Conservation (phyloP, 2,113 vertebrate genomes). For the Silurus asotus region DNA sequence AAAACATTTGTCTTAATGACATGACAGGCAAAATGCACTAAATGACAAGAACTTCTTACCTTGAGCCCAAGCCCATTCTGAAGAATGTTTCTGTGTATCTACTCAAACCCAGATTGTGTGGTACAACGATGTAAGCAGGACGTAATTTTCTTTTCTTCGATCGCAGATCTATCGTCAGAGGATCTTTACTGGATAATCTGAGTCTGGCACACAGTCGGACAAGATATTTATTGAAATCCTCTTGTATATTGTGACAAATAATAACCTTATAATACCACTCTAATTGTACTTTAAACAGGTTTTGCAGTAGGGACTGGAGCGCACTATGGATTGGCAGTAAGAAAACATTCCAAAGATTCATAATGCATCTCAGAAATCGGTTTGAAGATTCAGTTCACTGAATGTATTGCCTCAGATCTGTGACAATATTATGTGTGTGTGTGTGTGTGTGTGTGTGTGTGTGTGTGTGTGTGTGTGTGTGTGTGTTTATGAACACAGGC, state of each 20-base stretch:
- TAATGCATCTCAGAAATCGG: conserved; percentile 17
- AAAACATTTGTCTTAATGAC: not conserved
- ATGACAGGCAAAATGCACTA: not conserved
- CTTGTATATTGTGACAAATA: not conserved
- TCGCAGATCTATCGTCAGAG: not conserved
- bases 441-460: conserved; percentile 14
- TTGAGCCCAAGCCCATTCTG: not conserved
- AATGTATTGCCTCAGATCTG: conserved; percentile 11
- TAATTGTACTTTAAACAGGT: not conserved
- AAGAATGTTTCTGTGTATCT: not conserved
- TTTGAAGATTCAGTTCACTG: conserved; percentile 3
- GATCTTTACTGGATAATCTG: not conserved
- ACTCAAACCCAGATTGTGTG: not conserved
- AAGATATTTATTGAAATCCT: not conserved
- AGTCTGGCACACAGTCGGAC: not conserved
- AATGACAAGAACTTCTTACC: not conserved
- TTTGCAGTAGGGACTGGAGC: not conserved
- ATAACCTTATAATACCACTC: not conserved
- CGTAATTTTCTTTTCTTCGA: not conserved
- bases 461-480: not conserved
- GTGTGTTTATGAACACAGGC: conserved; percentile 25
- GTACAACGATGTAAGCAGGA: too few species aligned
- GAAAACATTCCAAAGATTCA: conserved; percentile 5
- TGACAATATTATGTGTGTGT: not conserved
- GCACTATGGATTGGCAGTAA: not conserved